Base-by-base conservation (phyloP, 2,113 vertebrate genomes). In the Perca flavescens region DNA sequence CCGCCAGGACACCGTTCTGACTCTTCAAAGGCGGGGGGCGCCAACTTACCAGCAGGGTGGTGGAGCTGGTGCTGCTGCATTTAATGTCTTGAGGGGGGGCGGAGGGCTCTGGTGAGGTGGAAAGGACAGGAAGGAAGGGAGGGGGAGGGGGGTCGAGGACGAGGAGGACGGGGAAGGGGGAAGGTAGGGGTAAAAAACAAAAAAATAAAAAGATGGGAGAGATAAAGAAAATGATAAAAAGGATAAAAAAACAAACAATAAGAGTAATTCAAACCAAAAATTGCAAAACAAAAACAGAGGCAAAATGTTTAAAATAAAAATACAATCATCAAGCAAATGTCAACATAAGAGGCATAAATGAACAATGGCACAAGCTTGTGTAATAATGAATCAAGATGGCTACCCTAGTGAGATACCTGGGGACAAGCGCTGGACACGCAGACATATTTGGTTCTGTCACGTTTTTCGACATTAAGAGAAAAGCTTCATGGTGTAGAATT, bases 21-120 rank as follows among this genome's bases (percentile, higher is more conserved):
- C 96, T 97, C 84, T 96, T 95, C 82, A 95, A 92, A 73, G 97
- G 96, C 46, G 97, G 98, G 86, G 98, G 97, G 92, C 86, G 96
- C 98, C 98, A 99, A 99, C 97, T 98, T 99, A 99, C 98, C 97
- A 97, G 96, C 96, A 99, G 96, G 95, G 96, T 95, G 88, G 98
- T 99, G 94, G 98, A 99, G 94, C 97, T 97, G 92, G 96, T 94
- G 96, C 96, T 97, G 96, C 96, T 95, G 91, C 98, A 99, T 94
- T 97, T 97, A 96, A 98, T 96, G 81, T 98, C 97, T 97, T 97
- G 97, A 96, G 98, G 98, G 95, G 98, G 97, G 96, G 97, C 97
- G 79, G 98, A 99, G 95, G 98, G 98, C 95, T 98, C 98, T 99
- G 97, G 69, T 95, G 90, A 96, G 94, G 93, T 91, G 94, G 94